A percentile compares a stretch with the other conserved stretches of the same genome.
Evolutionary conservation across 1,140 invertebrate genomes (phyloP).

Genomic region (Drosophila carrolli): DNA sequence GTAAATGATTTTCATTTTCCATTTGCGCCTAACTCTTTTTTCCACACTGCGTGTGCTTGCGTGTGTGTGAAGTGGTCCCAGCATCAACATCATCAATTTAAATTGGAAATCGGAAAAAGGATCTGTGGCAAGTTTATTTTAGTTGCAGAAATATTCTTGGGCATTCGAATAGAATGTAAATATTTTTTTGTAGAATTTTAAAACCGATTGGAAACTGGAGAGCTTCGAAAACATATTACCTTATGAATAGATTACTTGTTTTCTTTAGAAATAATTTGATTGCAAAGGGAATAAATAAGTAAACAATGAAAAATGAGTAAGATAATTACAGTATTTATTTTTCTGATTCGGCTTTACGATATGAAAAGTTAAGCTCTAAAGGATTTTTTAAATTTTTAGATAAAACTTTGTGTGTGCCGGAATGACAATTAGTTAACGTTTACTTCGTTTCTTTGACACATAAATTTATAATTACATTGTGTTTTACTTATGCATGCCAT

Average conservation of each 20-base stretch:
- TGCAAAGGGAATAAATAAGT: too few relatives aligned
- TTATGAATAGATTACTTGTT: too few relatives aligned
- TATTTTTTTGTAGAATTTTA: slow-evolving; percentile 22
- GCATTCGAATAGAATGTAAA: slow-evolving; percentile 29
- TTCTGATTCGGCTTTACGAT: neutral
- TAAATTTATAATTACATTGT: too few relatives aligned
- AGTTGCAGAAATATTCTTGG: slow-evolving; percentile 34
- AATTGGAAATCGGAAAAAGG: slow-evolving; percentile 41
- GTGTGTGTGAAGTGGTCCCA: slow-evolving; percentile 19
- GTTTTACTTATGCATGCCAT: too few relatives aligned
- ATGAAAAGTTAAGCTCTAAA: too few relatives aligned
- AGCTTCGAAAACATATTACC: too few relatives aligned
- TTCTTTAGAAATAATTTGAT: too few relatives aligned
- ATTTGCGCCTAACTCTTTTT: slow-evolving; percentile 28
- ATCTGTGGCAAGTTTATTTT: slow-evolving; percentile 22
- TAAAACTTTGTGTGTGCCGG: too few relatives aligned
- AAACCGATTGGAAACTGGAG: neutral
- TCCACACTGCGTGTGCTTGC: neutral
- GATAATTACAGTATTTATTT: neutral
- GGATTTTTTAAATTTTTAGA: too few relatives aligned
- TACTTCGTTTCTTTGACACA: too few relatives aligned
- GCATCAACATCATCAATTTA: slow-evolving; percentile 59
- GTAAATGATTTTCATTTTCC: slow-evolving; percentile 76
- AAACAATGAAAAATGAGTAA: too few relatives aligned
- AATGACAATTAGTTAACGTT: too few relatives aligned